Conservation (phyloP, 2,113 vertebrate species). For the Leptosomus discolor region DNA sequence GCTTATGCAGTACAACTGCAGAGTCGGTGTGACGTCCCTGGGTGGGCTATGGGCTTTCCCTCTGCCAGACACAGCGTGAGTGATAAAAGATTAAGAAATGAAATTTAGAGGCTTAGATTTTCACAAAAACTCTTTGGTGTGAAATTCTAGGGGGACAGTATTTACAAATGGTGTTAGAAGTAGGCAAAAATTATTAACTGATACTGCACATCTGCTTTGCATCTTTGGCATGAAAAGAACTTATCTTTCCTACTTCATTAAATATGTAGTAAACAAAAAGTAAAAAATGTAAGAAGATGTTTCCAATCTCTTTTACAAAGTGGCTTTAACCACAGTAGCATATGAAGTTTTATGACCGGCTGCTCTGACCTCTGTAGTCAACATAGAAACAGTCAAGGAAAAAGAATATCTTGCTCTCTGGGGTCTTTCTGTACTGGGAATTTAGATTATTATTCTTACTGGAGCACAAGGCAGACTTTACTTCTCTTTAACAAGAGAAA, state of each 20-base stretch:
- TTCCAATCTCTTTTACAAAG: background rate
- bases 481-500: background rate
- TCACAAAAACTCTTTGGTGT: background rate
- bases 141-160: background rate
- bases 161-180: background rate
- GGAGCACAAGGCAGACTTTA: background rate
- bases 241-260: background rate
- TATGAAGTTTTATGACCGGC: background rate
- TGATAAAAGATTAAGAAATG: background rate
- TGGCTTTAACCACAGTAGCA: background rate
- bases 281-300: background rate
- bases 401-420: background rate
- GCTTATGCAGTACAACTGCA: background rate
- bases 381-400: background rate
- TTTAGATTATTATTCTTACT: background rate
- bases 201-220: background rate
- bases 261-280: background rate
- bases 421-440: background rate
- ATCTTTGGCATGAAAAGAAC: background rate
- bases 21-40: background rate
- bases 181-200: background rate
- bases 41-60: background rate
- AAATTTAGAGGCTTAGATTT: background rate
- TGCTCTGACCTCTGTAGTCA: background rate
- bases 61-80: background rate